Conservation (phyloP, 2,888 invertebrate genomes). For the Ophion obscuratus region DNA sequence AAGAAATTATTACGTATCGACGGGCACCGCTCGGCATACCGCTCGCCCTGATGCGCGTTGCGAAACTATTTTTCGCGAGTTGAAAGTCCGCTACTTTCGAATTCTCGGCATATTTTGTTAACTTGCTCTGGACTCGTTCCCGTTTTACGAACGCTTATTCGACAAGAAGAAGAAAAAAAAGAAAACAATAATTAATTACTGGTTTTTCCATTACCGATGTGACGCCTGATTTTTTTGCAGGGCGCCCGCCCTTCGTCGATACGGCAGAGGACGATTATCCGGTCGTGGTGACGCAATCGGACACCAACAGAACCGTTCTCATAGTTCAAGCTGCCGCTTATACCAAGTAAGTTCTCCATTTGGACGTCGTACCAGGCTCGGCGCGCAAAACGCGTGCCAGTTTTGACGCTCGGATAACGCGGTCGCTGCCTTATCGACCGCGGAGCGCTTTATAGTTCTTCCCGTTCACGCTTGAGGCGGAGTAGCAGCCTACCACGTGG, state of each 20-base stretch:
- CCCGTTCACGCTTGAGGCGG: background rate
- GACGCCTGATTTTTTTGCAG: conserved; percentile 63
- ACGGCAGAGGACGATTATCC: conserved; percentile 89
- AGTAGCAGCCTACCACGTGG: background rate
- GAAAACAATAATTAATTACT: background rate
- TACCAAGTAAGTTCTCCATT: conserved; percentile 84
- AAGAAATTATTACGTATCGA: background rate
- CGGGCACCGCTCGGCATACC: background rate
- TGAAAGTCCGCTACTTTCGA: background rate
- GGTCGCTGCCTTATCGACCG: conserved; percentile 17
- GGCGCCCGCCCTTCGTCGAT: conserved; percentile 81
- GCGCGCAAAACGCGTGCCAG: background rate
- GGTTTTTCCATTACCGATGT: background rate
- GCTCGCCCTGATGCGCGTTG: background rate
- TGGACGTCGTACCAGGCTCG: background rate
- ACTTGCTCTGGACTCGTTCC: background rate
- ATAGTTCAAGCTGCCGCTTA: conserved; percentile 91
- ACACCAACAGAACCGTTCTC: conserved; percentile 86
- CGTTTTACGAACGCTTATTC: background rate
- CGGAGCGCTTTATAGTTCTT: background rate
- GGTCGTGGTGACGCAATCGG: conserved; percentile 86
- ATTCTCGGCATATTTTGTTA: background rate
- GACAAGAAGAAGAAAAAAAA: background rate
- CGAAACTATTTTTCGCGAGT: background rate
- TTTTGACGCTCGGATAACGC: background rate